A percentile compares a stretch with the other conserved stretches of the same genome.
Evolutionary conservation across 2,888 invertebrate genomes (phyloP).

Genomic region (Gibbula magus): DNA sequence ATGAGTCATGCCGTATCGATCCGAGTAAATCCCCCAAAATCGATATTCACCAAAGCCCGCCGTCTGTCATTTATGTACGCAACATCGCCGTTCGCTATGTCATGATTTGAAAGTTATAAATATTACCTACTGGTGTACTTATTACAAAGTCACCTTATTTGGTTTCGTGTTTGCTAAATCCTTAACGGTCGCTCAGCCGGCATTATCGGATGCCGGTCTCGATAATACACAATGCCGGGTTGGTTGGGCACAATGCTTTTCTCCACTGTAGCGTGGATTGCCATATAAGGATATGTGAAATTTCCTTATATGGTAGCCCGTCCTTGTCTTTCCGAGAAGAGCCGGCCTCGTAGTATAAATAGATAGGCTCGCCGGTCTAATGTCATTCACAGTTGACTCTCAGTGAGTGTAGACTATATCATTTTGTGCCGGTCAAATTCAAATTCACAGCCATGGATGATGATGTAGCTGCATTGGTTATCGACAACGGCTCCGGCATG

Average conservation of each 20-base stretch:
- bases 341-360: not conserved
- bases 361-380: not conserved
- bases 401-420: not conserved
- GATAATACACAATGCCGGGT: not conserved
- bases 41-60: too few relatives aligned
- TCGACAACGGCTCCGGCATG: constrained; percentile 88
- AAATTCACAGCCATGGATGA: constrained; percentile 44
- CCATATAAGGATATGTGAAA: constrained; percentile 1
- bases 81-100: too few relatives aligned
- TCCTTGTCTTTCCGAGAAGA: not conserved
- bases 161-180: too few relatives aligned
- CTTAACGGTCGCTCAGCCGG: not conserved
- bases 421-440: not conserved
- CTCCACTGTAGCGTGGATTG: constrained; percentile 1
- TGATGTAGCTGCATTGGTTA: constrained; percentile 75
- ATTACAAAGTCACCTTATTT: too few relatives aligned
- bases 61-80: too few relatives aligned
- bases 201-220: not conserved
- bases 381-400: not conserved
- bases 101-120: too few relatives aligned
- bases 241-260: not conserved
- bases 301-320: not conserved
- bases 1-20: not conserved
- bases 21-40: not conserved
- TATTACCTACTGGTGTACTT: too few relatives aligned